Base-by-base conservation (phyloP, 2,888 invertebrate species). In the Erannis defoliaria region DNA sequence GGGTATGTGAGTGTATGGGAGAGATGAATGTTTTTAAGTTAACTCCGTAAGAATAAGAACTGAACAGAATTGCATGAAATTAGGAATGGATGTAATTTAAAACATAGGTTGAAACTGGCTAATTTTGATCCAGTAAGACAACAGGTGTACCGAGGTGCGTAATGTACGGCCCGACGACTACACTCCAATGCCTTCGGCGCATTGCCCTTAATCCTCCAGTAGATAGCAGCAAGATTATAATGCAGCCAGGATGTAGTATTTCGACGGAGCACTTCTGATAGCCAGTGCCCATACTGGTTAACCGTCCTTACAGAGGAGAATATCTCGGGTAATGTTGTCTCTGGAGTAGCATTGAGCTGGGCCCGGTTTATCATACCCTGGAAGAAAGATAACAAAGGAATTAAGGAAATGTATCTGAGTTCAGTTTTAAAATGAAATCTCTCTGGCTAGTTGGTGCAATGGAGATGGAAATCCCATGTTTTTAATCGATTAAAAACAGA, bases 171-270 rank as follows among this genome's bases (percentile, higher is more conserved):
- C 62, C 96, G 88, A 33, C 97, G 93, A 59, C 95, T 94, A 85
- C 97, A 97, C 76, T 97, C 97, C 54, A 97, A 86, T n/a, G 97
- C 96, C 73, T 96, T 95, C n/a, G 94, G 94, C 1, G 96, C 95
- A 77, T 96, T 94, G 12, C 97, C 97, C 75, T 94, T 94, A 0
- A 95, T 94, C 68, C 97, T 91, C 97, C 97, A 97, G 86, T 95
- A 97, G 70, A 96, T 93, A 1, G 96, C 94, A 31, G 96, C 97
- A 85, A 97, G 93, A 80, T 97, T 96, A 76, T 96, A 96, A 78
- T 97, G 94, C 31, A 97, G 84, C 97, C 97, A 97, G 0, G 96
- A 97, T 0, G 96, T 95, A 55, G 89, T 94, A 80, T 97, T 97
- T 78, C 94, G 93, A 67, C 89, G 85, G 8, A 97, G 86, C 6